phyloP scores from a whole-genome alignment of 2,888 invertebrate species.

The Heterodera filipjevi region DNA sequence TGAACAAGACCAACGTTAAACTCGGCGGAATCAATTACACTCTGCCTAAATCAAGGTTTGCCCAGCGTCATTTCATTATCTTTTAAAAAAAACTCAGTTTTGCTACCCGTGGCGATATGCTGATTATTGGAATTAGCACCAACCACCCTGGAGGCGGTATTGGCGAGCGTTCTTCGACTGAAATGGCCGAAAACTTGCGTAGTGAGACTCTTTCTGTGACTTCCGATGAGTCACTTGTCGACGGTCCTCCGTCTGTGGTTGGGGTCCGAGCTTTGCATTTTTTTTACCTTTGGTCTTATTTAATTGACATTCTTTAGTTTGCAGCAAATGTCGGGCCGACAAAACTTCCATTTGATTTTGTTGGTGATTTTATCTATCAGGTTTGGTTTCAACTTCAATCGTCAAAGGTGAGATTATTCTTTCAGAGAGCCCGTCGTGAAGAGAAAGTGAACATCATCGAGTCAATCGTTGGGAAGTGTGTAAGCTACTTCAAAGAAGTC shows the following conservation, averaged over 20 bases:
- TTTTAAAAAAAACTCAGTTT: not conserved
- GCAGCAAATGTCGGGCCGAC: conserved; percentile 33
- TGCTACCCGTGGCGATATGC: conserved; percentile 17
- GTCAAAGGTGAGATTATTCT: not conserved
- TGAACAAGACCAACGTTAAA: conserved; percentile 46
- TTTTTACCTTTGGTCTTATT: not conserved
- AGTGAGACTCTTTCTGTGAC: conserved; percentile 16
- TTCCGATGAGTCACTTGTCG: not conserved
- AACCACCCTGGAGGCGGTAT: conserved; percentile 45
- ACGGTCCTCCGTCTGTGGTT: conserved; percentile 33
- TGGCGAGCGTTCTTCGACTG: conserved; percentile 22
- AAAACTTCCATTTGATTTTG: conserved; percentile 34
- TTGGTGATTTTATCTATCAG: conserved; percentile 49
- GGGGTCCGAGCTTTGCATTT: too few species aligned
- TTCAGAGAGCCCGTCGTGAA: conserved; percentile 35
- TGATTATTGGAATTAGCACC: conserved; percentile 41
- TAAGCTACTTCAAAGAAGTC: conserved; percentile 34
- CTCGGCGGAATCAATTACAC: conserved; percentile 41
- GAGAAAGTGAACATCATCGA: conserved; percentile 42
- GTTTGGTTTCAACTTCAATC: conserved; percentile 1
- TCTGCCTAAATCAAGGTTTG: conserved; percentile 8
- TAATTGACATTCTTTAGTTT: not conserved
- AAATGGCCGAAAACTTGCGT: not conserved
- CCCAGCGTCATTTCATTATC: not conserved
- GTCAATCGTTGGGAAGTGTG: conserved; percentile 34